These are phyloP conservation scores for Lonchura striata DNA, from an alignment of 2,113 vertebrate species.

Conservation along the genomic window DNA sequence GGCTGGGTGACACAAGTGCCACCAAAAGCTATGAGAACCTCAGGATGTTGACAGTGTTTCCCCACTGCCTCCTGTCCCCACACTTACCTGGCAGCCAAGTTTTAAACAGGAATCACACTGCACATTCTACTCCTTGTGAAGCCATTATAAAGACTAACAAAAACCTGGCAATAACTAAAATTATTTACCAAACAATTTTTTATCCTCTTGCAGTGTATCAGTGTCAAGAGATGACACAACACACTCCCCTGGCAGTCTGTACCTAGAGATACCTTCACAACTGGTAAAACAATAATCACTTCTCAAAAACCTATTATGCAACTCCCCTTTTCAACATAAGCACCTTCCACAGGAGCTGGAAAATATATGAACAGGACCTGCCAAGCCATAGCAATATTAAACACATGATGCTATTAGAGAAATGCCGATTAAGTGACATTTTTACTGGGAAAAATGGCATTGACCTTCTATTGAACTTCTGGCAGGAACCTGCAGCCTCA, in stretches of 20 bases:
- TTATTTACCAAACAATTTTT: neutral
- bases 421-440: neutral
- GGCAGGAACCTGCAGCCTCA: neutral
- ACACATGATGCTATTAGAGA: neutral
- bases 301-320: neutral
- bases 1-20: accelerated
- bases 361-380: neutral
- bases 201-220: neutral
- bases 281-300: neutral
- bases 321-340: neutral
- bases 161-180: neutral
- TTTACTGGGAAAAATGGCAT: neutral
- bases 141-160: neutral
- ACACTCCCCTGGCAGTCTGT: neutral
- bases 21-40: neutral
- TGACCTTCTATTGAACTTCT: neutral
- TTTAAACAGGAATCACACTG: accelerated
- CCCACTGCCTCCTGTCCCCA: neutral
- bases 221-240: neutral
- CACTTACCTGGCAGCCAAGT: neutral
- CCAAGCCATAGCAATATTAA: neutral
- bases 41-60: accelerated
- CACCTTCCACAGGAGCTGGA: neutral
- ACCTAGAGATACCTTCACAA: neutral
- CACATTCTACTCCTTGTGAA: neutral